Conservation (phyloP, 2,888 invertebrate species). For the Unio delphinus region DNA sequence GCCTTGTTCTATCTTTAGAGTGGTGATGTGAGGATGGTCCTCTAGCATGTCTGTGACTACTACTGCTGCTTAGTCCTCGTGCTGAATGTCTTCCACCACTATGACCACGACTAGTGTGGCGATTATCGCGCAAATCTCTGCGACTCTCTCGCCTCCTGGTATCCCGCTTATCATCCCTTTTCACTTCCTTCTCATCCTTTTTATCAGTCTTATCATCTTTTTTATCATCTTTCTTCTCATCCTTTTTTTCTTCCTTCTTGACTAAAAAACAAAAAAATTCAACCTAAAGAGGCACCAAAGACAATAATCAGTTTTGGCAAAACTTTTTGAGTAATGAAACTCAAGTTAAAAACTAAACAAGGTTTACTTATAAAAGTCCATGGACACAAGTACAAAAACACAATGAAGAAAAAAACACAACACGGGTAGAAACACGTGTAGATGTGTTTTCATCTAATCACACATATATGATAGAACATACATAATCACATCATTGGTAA, state of each 20-base stretch:
- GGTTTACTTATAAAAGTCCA: no score
- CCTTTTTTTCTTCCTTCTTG: conserved; percentile 16
- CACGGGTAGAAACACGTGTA: no score
- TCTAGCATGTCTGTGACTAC: conserved; percentile 1
- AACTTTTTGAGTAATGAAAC: no score
- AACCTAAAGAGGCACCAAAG: neutral
- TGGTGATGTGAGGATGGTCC: neutral
- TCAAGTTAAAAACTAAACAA: no score
- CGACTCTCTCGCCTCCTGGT: neutral
- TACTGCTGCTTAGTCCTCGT: neutral
- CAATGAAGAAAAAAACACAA: no score
- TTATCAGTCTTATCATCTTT: conserved; percentile 21
- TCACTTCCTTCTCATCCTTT: conserved; percentile 31
- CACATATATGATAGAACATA: no score
- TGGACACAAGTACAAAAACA: no score
- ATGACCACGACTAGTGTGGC: no score
- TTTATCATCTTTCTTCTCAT: conserved; percentile 11
- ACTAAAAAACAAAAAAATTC: conserved; percentile 1
- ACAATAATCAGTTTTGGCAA: no score
- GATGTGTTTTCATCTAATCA: no score
- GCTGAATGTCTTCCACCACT: neutral
- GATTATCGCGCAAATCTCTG: neutral
- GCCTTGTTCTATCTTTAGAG: neutral
- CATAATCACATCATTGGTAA: no score
- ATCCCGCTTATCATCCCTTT: conserved; percentile 12